Evolutionary conservation across 2,888 invertebrate species (phyloP).

Genomic region (Spatulosminthurus flaviceps): DNA sequence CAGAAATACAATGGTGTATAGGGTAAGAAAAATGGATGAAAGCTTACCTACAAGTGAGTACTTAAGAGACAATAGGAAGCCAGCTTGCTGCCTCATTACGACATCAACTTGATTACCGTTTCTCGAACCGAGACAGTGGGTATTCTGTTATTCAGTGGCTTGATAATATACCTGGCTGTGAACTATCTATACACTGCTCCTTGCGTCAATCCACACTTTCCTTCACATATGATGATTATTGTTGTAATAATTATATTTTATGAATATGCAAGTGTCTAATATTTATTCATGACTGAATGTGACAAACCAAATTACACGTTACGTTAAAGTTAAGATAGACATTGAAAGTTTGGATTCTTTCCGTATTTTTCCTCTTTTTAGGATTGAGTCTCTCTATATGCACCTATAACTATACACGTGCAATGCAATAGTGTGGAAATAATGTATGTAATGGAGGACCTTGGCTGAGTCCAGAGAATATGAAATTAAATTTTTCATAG

Average conservation of each 20-base stretch:
- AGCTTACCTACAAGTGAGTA: slow-evolving; percentile 31
- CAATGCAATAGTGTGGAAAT: too few species aligned
- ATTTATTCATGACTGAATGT: slow-evolving; percentile 7
- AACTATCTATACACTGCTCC: neutral
- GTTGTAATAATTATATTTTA: slow-evolving; percentile 16
- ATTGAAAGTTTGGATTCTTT: neutral
- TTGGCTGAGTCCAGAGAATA: too few species aligned
- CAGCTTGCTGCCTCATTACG: slow-evolving; percentile 45
- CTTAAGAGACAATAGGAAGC: slow-evolving; percentile 32
- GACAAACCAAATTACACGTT: slow-evolving; percentile 32
- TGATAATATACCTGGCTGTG: neutral
- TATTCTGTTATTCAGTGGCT: slow-evolving; percentile 1
- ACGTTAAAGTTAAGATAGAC: slow-evolving; percentile 24
- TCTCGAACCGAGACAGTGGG: slow-evolving; percentile 33
- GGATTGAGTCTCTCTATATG: neutral
- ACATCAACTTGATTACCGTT: slow-evolving; percentile 37
- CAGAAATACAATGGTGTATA: neutral
- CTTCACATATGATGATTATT: neutral
- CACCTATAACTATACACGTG: neutral
- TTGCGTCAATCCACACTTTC: neutral
- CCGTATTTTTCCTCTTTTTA: neutral
- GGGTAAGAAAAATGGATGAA: neutral
- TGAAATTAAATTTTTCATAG: too few species aligned
- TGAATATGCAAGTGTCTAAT: slow-evolving; percentile 21
- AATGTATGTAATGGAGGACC: too few species aligned